Percentiles rank a stretch among this genome's conserved stretches.
phyloP scores from a whole-genome alignment of 2,113 vertebrate species.

The Pedetes capensis region DNA sequence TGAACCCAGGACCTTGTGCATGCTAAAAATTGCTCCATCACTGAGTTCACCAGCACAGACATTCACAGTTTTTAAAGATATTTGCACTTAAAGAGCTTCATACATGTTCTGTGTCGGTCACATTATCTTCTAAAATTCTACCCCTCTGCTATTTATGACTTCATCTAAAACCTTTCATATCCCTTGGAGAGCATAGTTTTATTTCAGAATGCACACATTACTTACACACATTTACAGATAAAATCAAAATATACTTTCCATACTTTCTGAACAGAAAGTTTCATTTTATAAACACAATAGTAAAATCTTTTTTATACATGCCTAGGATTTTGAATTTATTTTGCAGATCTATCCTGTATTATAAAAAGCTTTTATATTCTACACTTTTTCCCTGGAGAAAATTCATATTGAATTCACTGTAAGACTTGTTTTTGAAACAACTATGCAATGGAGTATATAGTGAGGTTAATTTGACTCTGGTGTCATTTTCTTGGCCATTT shows the following conservation, averaged over 20 bases:
- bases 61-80: not conserved
- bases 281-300: not conserved
- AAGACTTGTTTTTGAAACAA: constrained; percentile 33
- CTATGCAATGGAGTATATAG: not conserved
- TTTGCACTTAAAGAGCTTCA: not conserved
- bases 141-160: not conserved
- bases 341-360: not conserved
- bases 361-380: not conserved
- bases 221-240: not conserved
- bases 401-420: not conserved
- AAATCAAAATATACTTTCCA: not conserved
- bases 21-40: too few species aligned
- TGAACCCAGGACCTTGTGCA: too few species aligned
- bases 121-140: not conserved
- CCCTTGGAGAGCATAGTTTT: not conserved
- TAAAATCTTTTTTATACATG: not conserved
- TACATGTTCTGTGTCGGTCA: not conserved
- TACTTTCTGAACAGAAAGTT: not conserved
- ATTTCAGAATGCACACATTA: not conserved
- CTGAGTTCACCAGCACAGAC: not conserved
- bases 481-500: constrained; percentile 27
- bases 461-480: not conserved
- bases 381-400: not conserved
- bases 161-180: not conserved
- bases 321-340: not conserved